These are phyloP conservation scores for Clarias platycephalus DNA, from an alignment of 2,797 vertebrate species.

Conservation along the genomic window DNA sequence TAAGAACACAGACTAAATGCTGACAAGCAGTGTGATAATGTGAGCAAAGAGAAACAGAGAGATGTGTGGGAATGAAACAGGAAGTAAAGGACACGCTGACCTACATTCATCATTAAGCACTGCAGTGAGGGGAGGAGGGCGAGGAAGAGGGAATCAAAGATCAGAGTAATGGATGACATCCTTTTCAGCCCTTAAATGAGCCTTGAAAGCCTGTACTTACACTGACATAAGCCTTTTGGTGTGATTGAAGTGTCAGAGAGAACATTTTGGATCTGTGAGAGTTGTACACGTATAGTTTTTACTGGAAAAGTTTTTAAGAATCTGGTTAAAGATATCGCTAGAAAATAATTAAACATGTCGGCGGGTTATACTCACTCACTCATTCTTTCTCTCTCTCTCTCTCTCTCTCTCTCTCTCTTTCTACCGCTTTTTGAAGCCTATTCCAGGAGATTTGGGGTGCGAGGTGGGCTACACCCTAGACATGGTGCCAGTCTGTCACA, in stretches of 20 bases:
- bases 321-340: neutral
- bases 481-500: no score
- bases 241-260: neutral
- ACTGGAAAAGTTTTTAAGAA: neutral
- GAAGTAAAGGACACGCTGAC: slow-evolving; percentile 38
- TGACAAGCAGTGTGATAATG: neutral
- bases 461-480: no score
- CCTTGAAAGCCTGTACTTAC: slow-evolving; percentile 9
- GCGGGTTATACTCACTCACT: no score
- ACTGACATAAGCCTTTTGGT: neutral
- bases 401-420: no score
- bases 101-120: slow-evolving; percentile 34
- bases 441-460: no score
- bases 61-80: slow-evolving; percentile 10
- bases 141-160: slow-evolving; percentile 21
- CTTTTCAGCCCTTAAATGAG: slow-evolving; percentile 26
- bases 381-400: no score
- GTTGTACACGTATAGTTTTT: neutral
- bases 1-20: neutral
- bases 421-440: no score
- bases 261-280: neutral
- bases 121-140: slow-evolving; percentile 24
- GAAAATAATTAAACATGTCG: neutral
- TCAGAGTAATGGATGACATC: slow-evolving; percentile 21
- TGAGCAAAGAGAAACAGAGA: neutral